Evolutionary conservation across 2,113 vertebrate species (phyloP).

Genomic region (Aldabrachelys gigantea): DNA sequence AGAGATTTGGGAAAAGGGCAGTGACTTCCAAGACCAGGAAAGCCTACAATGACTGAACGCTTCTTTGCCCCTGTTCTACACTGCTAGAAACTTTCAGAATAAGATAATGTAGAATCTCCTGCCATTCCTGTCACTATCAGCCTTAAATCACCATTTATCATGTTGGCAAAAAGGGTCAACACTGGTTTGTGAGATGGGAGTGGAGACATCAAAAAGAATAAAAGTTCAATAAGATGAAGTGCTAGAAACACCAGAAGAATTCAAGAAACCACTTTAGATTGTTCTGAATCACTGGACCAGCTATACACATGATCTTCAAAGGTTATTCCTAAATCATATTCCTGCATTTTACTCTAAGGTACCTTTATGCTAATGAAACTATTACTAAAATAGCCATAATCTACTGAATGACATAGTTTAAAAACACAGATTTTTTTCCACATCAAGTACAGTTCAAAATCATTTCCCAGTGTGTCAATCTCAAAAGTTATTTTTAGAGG

Average conservation of each 20-base stretch:
- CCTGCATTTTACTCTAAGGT: neutral
- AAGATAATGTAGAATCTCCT: neutral
- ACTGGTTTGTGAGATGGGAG: neutral
- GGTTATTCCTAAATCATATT: neutral
- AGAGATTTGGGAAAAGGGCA: neutral
- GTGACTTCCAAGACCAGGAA: neutral
- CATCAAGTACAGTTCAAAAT: slow-evolving; percentile 33
- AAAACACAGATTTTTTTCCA: slow-evolving; percentile 28
- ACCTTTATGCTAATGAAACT: neutral
- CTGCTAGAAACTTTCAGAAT: neutral
- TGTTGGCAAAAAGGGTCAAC: neutral
- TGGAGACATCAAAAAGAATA: neutral
- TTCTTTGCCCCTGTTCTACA: neutral
- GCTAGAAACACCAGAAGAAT: neutral
- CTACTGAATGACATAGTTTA: neutral
- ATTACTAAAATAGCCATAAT: neutral
- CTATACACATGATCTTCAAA: neutral
- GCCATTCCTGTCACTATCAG: neutral
- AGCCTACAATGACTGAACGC: neutral
- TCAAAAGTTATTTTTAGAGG: slow-evolving; percentile 18
- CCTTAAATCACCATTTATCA: neutral
- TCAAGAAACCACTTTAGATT: neutral
- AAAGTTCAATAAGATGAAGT: neutral
- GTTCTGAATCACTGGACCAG: neutral
- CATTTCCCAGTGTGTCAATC: neutral